A percentile compares a stretch with the other conserved stretches of the same genome.
Conservation (phyloP, 2,113 vertebrate genomes). For the Motacilla alba region DNA sequence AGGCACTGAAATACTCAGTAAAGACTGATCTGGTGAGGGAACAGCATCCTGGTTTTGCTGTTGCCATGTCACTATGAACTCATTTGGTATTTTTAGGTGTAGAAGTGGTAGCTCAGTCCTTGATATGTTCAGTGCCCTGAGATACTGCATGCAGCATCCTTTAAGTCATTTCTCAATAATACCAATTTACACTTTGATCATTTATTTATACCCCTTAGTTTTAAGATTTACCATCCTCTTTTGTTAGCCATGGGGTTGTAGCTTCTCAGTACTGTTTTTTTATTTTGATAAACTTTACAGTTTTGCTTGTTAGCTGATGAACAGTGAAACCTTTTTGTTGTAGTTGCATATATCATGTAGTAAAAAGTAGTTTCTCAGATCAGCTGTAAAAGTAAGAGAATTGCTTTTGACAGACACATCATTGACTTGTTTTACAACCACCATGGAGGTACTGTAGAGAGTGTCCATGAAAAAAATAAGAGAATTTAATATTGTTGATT, state of each 20-base stretch:
- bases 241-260: neutral
- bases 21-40: neutral
- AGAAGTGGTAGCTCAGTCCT: neutral
- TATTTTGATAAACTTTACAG: neutral
- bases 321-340: neutral
- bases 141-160: neutral
- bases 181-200: neutral
- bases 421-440: neutral
- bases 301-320: neutral
- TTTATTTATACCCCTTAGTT: neutral
- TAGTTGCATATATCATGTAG: neutral
- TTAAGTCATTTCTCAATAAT: neutral
- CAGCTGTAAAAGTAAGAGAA: neutral
- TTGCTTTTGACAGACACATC: neutral
- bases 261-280: neutral
- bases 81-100: neutral
- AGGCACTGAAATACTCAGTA: neutral
- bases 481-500: neutral
- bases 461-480: neutral
- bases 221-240: neutral
- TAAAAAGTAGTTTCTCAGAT: neutral
- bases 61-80: neutral
- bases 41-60: neutral
- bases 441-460: neutral
- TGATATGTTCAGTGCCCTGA: neutral